Percentiles rank a stretch among this genome's conserved stretches.
These are phyloP conservation scores for Rostratula benghalensis DNA, from an alignment of 2,113 vertebrate genomes.

Conservation along the genomic window DNA sequence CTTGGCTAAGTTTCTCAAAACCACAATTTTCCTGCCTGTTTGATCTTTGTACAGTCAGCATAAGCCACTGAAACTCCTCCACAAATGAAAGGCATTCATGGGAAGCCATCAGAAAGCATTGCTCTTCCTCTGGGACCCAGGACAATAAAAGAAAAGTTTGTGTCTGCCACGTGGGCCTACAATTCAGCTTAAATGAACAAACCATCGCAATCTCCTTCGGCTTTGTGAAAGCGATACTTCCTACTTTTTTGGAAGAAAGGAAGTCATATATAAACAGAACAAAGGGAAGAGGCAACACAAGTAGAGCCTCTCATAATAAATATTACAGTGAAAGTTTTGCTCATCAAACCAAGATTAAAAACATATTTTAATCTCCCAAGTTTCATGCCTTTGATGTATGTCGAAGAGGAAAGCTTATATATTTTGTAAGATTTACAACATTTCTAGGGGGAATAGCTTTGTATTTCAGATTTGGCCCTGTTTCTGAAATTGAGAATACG, in stretches of 20 bases:
- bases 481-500: slow-evolving; percentile 52
- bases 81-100: slow-evolving; percentile 63
- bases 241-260: slow-evolving; percentile 70
- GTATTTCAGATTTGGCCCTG: not conserved
- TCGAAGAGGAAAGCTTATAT: slow-evolving; percentile 68
- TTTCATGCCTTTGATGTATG: slow-evolving; percentile 74
- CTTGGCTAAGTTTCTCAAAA: slow-evolving; percentile 42
- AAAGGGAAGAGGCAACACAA: slow-evolving; percentile 80
- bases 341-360: slow-evolving; percentile 79
- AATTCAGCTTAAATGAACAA: slow-evolving; percentile 64
- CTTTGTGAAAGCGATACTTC: slow-evolving; percentile 71
- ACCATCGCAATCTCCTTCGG: slow-evolving; percentile 24
- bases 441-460: slow-evolving; percentile 62
- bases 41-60: slow-evolving; percentile 64
- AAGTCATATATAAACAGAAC: slow-evolving; percentile 74
- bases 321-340: slow-evolving; percentile 73
- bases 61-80: slow-evolving; percentile 55
- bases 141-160: slow-evolving; percentile 65
- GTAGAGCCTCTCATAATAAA: slow-evolving; percentile 73
- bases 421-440: slow-evolving; percentile 69
- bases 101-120: slow-evolving; percentile 54
- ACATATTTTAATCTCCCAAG: slow-evolving; percentile 75
- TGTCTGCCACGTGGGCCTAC: slow-evolving; percentile 45
- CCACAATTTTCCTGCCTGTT: slow-evolving; percentile 64
- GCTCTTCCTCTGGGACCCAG: slow-evolving; percentile 32